Evolutionary conservation across 2,888 invertebrate genomes (phyloP).

Genomic region (Phortica magna): DNA sequence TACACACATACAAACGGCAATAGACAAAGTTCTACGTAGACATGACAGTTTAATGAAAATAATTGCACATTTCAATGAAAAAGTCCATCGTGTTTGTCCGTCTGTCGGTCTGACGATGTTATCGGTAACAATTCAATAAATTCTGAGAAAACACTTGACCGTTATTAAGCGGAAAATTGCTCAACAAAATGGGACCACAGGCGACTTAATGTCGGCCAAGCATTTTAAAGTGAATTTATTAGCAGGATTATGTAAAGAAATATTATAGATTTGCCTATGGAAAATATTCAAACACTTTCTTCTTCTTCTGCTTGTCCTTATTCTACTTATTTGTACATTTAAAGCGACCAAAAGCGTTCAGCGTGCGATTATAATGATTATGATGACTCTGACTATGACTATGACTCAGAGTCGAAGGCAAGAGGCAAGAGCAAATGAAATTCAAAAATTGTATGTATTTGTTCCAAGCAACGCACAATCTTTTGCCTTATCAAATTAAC

Average conservation of each 20-base stretch:
- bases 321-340: no score
- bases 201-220: not conserved
- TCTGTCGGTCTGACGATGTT: not conserved
- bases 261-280: not conserved
- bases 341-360: not conserved
- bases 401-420: no score
- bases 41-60: constrained; percentile 39
- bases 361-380: not conserved
- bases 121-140: constrained; percentile 20
- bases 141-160: constrained; percentile 28
- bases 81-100: constrained; percentile 22
- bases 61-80: constrained; percentile 49
- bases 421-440: not conserved
- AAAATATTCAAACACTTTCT: not conserved
- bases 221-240: not conserved
- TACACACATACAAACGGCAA: not conserved
- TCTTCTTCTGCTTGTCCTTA: no score
- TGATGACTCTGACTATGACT: no score
- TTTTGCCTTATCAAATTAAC: constrained; percentile 24
- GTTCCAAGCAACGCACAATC: not conserved
- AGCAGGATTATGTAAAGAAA: not conserved
- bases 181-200: not conserved
- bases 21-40: not conserved
- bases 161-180: constrained; percentile 7
- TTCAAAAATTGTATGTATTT: not conserved